Evolutionary conservation across 2,797 vertebrate species (phyloP), one percentile per base, ranked within the genome.

Genomic region (Enteromius treurensis): DNA sequence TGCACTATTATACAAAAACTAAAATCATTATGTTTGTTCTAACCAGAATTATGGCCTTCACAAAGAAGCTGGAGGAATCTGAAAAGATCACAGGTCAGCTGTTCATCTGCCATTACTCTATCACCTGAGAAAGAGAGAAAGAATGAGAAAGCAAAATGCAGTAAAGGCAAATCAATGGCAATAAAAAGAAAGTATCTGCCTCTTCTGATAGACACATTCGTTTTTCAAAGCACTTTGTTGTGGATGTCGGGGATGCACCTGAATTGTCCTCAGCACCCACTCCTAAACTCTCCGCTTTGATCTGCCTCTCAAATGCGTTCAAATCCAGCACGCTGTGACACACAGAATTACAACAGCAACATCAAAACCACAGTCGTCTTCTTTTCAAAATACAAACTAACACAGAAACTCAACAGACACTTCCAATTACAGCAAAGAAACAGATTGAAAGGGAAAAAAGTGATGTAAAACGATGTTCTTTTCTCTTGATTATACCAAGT

Each of bases 21-120:
- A 17, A 73, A 13, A 32, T 15, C 1, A 34, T 19, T 60, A 14
- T 40, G 9, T 62, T 37, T 26, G 32, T 65, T 77, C 93, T 85
- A 89, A 99, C 98, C 97, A 95, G 97, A 95, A 89, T 96, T 98
- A 92, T 99, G 98, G 87, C 98, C 98, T 95, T 99, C 98, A 90
- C 98, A 99, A 8, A 99, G 96, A 88, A 99, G 93, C 15, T 99
- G 97, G 34, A 99, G 95, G 87, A 99, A 99, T 67, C 97, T 95
- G 90, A 98, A 98, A 64, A 99, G 96, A 91, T 99, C 97, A 92
- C 97, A 98, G 65, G 96, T 98, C 85, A 97, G 92, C 69, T 96
- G 95, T 71, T 96, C 96, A 87, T 98, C 96, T 82, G 96, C 96
- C 93, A 99, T 97, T 87, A 98, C 97, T 79, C 96, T 97, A 82